These are phyloP conservation scores for Apodemus agrarius DNA, from an alignment of 2,797 vertebrate species.

Conservation along the genomic window DNA sequence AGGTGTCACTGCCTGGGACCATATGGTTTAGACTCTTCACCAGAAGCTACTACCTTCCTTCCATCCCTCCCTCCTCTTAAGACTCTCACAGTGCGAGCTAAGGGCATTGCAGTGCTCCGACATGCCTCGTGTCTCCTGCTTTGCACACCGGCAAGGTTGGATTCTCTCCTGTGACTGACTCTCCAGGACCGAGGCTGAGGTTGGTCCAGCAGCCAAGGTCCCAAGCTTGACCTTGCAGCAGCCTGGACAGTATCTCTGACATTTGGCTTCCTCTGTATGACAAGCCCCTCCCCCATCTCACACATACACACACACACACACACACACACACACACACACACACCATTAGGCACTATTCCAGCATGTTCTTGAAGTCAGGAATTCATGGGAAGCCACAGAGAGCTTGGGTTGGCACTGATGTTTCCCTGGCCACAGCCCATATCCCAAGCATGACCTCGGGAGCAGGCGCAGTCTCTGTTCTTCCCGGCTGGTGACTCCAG, in stretches of 20 bases:
- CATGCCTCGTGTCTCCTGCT: background rate
- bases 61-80: background rate
- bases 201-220: background rate
- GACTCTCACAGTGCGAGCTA: background rate
- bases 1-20: background rate
- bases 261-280: background rate
- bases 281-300: background rate
- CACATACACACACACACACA: too few relatives aligned
- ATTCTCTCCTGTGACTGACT: background rate
- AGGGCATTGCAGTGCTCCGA: background rate
- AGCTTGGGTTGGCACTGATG: background rate
- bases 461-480: background rate
- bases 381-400: slow-evolving; percentile 45
- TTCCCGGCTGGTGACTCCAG: background rate
- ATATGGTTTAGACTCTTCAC: background rate
- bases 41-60: background rate
- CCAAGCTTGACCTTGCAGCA: background rate
- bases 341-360: slow-evolving; percentile 8
- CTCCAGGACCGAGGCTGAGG: background rate
- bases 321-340: background rate
- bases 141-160: background rate
- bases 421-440: slow-evolving; percentile 41
- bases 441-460: slow-evolving; percentile 4
- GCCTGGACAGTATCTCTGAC: background rate
- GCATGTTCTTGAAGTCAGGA: slow-evolving; percentile 14